Evolutionary conservation across 2,797 vertebrate species (phyloP), one percentile per base, ranked within the genome.

Genomic region (Protonibea diacanthus): DNA sequence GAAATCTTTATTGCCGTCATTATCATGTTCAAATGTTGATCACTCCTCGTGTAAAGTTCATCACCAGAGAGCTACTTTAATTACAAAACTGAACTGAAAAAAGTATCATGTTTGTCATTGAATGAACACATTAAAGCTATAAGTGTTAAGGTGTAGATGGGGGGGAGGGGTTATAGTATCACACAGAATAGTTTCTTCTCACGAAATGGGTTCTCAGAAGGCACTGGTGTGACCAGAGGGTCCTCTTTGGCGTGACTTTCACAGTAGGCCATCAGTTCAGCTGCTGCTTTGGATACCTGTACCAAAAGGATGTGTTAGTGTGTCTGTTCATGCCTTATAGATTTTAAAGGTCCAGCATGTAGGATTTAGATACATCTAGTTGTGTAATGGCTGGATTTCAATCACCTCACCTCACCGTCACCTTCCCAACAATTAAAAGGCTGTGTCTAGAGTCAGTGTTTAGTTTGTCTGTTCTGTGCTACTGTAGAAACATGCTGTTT

Each of bases 201-300:
- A 69, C 95, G 81, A 59, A 96, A 96, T 0, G 95, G 95, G 80
- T 96, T 96, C 84, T 96, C 95, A 2, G 95, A 93, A 18, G 92
- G 86, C 1, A 94, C 62, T 0, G 94, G 91, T 4, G 91, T 87
- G 81, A 96, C 89, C 88, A 97, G 91, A 0, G 97, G 96, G 85
- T 97, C 97, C 14, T 97, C 96, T 89, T 97, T 97, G 68, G 96
- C 96, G 0, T 97, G 96, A 18, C 92, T 74, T 85, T 97, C 97
- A 82, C 97, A 97, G 93, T 95, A 97, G 20, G 96, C 93, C 95
- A 97, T 93, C 76, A 97, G 89, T 5, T 97, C 97, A 0, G 96
- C 96, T 0, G 96, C 96, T 6, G 97, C 97, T 91, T 97, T 97
- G n/a, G 97, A 97, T 64, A 97, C 94, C 97, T 97, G 93, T 18